Evolutionary conservation across 2,113 vertebrate genomes (phyloP), one percentile per base, ranked within the genome.

Genomic region (Poeciliopsis prolifica): DNA sequence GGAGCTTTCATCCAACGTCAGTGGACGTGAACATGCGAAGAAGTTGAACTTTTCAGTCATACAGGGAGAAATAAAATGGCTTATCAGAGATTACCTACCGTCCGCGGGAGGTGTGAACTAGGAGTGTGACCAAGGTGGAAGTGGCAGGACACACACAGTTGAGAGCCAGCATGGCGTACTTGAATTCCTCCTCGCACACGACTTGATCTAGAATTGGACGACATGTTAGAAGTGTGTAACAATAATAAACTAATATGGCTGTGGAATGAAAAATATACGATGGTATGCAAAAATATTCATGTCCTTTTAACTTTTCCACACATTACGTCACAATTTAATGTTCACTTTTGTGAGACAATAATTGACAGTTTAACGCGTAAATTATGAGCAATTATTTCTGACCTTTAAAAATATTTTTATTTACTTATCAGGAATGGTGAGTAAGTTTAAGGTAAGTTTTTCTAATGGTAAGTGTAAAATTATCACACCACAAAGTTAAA

Each of bases 141-240:
- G 97, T 99, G 65, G 97, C 97, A 42, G 97, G 97, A 78, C 97
- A 99, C 85, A 98, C 94, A 68, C 97, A 99, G 85, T 99, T 99
- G 81, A 99, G 94, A 88, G 97, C 97, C 93, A 98, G 88, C 97
- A 99, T 97, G 81, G 97, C 97, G 17, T 98, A 98, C 80, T 99
- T 99, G 91, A 99, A 98, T 88, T 99, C 97, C 82, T 99, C 97
- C 93, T 99, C 97, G 91, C 97, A 99, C 68, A 99, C 97, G 77
- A 98, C 97, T n/a, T 99, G 97, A 94, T 99, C 97, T 99, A 92
- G 79, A 94, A 86, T 71, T 28, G 19, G 70, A 42, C 8, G 58
- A 24, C 1, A 65, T 48, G 28, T 54, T 5, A 6, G 1, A 33
- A 24, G 42, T n/a, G 42, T 24, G 24, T 10, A 58, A 58, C 51